Percentiles rank a stretch among this genome's conserved stretches.
phyloP scores from a whole-genome alignment of 2,113 vertebrate genomes.

The Xiphophorus hellerii region DNA sequence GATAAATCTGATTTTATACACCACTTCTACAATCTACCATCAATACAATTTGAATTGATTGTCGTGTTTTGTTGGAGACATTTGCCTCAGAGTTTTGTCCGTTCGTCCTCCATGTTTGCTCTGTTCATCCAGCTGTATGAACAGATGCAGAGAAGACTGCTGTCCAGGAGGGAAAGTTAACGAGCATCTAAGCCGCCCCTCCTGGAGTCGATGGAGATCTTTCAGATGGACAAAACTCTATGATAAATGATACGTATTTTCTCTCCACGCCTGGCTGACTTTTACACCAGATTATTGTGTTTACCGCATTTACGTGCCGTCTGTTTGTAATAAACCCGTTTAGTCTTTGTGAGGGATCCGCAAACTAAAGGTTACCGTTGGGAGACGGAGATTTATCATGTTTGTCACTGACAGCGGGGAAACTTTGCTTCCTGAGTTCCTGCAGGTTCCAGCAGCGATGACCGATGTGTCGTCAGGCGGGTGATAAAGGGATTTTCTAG shows the following conservation, averaged over 20 bases:
- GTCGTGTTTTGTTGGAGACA: background rate
- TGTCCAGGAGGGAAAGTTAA: slow-evolving; percentile 13
- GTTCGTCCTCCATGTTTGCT: background rate
- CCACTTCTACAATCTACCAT: background rate
- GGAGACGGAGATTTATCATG: background rate
- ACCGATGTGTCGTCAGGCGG: slow-evolving; percentile 24
- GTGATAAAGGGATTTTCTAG: slow-evolving; percentile 50
- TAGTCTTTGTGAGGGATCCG: background rate
- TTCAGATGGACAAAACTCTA: slow-evolving; percentile 4
- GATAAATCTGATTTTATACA: too few species aligned
- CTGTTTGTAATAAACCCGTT: background rate
- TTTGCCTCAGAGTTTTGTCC: background rate
- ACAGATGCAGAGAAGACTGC: background rate
- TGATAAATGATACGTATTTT: slow-evolving; percentile 10
- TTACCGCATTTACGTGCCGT: background rate
- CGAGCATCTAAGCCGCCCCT: slow-evolving; percentile 12
- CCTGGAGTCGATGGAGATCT: slow-evolving; percentile 4
- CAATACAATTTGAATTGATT: background rate
- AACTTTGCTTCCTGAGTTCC: slow-evolving; percentile 9
- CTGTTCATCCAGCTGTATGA: background rate
- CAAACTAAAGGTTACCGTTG: slow-evolving; percentile 12
- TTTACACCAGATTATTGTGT: background rate
- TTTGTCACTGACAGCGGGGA: slow-evolving; percentile 1
- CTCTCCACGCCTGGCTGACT: background rate
- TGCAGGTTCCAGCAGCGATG: slow-evolving; percentile 12